These are phyloP conservation scores for Acanthisitta chloris DNA, from an alignment of 2,113 vertebrate species.

Conservation along the genomic window DNA sequence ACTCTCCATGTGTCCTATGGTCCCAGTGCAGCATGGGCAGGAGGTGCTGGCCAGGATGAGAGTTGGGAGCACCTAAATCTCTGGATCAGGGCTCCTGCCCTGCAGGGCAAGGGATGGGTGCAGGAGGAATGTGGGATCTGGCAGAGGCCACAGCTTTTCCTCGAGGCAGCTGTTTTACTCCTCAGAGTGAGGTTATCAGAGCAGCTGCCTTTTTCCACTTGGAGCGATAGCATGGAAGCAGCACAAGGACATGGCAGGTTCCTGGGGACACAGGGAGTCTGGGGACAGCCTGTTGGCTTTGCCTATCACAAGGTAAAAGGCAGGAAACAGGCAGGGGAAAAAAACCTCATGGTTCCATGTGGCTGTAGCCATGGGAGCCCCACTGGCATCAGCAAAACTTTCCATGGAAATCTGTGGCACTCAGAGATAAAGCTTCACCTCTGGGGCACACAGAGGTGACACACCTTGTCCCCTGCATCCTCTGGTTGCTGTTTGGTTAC, in stretches of 20 bases:
- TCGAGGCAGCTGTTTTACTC: background rate
- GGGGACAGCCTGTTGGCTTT: background rate
- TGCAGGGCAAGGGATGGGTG: background rate
- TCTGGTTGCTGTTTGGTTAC: rapidly evolving
- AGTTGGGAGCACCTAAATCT: background rate
- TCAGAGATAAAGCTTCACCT: background rate
- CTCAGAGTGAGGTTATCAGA: background rate
- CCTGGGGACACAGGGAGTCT: background rate
- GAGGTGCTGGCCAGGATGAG: background rate
- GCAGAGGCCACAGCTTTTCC: background rate
- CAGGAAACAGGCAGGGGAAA: background rate
- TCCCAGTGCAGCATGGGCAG: rapidly evolving
- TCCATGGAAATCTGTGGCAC: background rate
- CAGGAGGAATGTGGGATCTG: background rate
- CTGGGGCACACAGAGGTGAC: background rate
- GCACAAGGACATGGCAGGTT: background rate
- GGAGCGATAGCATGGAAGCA: background rate
- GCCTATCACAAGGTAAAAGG: background rate
- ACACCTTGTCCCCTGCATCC: background rate
- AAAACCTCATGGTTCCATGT: rapidly evolving
- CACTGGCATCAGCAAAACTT: background rate
- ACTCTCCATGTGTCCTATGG: background rate
- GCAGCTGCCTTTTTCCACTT: background rate
- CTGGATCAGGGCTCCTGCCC: rapidly evolving
- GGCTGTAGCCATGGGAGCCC: background rate